Percentiles rank a stretch among this genome's conserved stretches.
Conservation (phyloP, 2,797 vertebrate genomes). For the Glyptemys insculpta region DNA sequence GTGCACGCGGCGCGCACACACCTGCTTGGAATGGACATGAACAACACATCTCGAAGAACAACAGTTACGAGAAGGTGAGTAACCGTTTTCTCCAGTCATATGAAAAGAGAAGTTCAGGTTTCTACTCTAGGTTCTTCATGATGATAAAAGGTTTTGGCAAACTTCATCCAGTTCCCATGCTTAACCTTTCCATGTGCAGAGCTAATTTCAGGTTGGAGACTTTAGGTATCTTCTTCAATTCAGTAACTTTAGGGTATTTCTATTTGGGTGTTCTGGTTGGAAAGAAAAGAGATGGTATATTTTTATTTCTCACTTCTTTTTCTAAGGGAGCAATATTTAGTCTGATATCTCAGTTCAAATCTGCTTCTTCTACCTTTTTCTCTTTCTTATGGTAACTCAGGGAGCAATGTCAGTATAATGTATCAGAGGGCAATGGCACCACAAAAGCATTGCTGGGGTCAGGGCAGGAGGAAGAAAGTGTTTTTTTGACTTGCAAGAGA, state of each 20-base stretch:
- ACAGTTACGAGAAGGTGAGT: no score
- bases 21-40: no score
- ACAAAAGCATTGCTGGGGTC: neutral
- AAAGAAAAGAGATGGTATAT: neutral
- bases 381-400: neutral
- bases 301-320: neutral
- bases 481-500: neutral
- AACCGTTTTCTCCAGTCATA: neutral
- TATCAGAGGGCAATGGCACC: neutral
- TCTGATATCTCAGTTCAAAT: neutral
- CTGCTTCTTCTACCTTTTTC: neutral
- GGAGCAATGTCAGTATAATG: neutral
- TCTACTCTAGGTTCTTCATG: neutral
- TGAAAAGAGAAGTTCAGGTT: neutral
- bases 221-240: neutral
- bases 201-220: neutral
- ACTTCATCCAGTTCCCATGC: neutral
- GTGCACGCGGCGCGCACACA: no score
- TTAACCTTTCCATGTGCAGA: neutral
- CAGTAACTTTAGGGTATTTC: neutral
- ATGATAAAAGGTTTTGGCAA: neutral
- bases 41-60: no score
- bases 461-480: neutral
- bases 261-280: neutral
- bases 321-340: neutral